These are phyloP conservation scores for Tamias sibiricus DNA, from an alignment of 2,113 vertebrate genomes.

Conservation along the genomic window DNA sequence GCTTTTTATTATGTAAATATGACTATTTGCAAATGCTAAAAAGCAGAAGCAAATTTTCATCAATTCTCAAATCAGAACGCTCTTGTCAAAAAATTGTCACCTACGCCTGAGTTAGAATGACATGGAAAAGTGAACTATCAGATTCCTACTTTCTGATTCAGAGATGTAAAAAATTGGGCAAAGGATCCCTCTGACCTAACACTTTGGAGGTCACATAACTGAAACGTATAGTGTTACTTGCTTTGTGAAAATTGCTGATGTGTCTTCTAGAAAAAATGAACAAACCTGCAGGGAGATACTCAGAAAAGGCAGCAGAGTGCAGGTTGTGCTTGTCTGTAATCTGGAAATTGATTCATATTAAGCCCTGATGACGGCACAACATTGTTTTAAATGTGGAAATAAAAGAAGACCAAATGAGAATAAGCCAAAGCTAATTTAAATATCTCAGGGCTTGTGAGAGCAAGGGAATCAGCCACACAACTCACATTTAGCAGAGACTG, in stretches of 20 bases:
- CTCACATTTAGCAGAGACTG: background rate
- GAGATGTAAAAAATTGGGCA: background rate
- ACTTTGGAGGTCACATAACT: background rate
- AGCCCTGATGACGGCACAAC: background rate
- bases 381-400: background rate
- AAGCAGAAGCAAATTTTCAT: background rate
- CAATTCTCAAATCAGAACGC: background rate
- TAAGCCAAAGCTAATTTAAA: background rate
- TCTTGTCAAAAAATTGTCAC: constrained; percentile 30
- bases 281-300: background rate
- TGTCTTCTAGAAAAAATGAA: background rate
- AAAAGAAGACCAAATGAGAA: background rate
- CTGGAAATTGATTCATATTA: background rate
- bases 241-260: background rate
- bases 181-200: background rate
- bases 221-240: background rate
- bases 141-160: background rate
- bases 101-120: background rate
- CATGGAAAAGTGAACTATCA: background rate
- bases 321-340: background rate
- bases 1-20: background rate
- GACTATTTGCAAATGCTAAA: background rate
- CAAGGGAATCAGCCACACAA: background rate
- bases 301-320: background rate
- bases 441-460: background rate